Evolutionary conservation across 2,888 invertebrate species (phyloP).

Genomic region (Drosophila tanythrix): DNA sequence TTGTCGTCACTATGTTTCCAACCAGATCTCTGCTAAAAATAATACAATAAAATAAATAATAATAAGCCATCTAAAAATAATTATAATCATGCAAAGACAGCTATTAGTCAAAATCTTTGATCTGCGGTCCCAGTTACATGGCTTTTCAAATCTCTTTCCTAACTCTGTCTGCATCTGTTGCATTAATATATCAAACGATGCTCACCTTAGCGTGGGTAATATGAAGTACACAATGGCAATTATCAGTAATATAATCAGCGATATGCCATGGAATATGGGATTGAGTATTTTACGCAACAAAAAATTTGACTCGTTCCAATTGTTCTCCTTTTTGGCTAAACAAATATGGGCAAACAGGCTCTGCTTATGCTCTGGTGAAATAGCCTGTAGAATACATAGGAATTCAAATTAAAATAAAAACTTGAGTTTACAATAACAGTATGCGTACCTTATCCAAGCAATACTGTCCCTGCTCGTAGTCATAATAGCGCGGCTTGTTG

Average conservation of each 20-base stretch:
- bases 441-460: constrained; percentile 91
- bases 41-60: constrained; percentile 22
- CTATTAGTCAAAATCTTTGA: neutral
- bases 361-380: constrained; percentile 84
- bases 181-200: neutral
- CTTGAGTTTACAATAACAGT: neutral
- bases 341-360: constrained; percentile 91
- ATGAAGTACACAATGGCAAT: constrained; percentile 93
- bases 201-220: constrained; percentile 89
- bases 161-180: neutral
- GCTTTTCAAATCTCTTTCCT: neutral
- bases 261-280: constrained; percentile 91
- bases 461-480: constrained; percentile 91
- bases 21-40: constrained; percentile 87
- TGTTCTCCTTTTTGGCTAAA: constrained; percentile 89
- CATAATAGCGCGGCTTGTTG: constrained; percentile 87
- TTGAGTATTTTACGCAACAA: constrained; percentile 91
- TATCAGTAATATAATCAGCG: constrained; percentile 89
- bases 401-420: neutral
- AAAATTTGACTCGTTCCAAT: constrained; percentile 91
- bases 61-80: neutral
- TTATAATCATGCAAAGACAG: too few relatives aligned
- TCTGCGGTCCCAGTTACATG: neutral
- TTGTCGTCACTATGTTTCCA: constrained; percentile 93
- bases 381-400: constrained; percentile 63